Base-by-base conservation (phyloP, 2,888 invertebrate genomes). In the Synergus itoensis region DNA sequence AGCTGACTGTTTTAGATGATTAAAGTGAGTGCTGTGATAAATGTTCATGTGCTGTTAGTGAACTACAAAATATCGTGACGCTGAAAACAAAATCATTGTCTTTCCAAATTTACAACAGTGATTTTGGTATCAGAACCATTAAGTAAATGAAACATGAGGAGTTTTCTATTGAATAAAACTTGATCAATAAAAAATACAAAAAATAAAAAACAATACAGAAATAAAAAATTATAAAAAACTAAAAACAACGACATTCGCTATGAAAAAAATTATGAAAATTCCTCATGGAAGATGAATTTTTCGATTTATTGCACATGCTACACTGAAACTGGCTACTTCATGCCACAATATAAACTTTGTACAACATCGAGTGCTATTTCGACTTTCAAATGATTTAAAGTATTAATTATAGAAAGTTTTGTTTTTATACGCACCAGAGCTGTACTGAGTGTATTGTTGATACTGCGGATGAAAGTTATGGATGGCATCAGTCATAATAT, bases 401-500 rank as follows among this genome's bases (percentile, higher is more conserved):
- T 84, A 78, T 21, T 40, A 77, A 60, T 36, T 14, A 40, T 65
- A 82, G 77, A 21, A 7, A 5, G 14, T 14, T 43, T 45, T 18
- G 69, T 18, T 4, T 11, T 40, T 18, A 43, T 85, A 94, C 95
- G 94, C 93, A 97, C 97, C 97, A 90, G 97, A 97, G 94, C 97
- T 98, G 92, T 98, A 98, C 93, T 99, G 99, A 57, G 99, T 99
- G 93, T 99, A 99, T 93, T 99, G 99, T 93, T 99, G 99, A 93
- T 99, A 99, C 92, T 99, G 99, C 78, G 99, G 99, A 94, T 99
- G 99, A 95, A 99, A 99, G 94, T 99, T 99, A 93, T 99, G 99
- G 94, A 99, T 99, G 92, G 99, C 99, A 93, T 99, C 99, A 90
- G 99, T 99, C 99, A 99, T 99, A 93, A 99, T 99, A 94, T 99